Base-by-base conservation (phyloP, 2,113 vertebrate species). In the Calcarius ornatus region DNA sequence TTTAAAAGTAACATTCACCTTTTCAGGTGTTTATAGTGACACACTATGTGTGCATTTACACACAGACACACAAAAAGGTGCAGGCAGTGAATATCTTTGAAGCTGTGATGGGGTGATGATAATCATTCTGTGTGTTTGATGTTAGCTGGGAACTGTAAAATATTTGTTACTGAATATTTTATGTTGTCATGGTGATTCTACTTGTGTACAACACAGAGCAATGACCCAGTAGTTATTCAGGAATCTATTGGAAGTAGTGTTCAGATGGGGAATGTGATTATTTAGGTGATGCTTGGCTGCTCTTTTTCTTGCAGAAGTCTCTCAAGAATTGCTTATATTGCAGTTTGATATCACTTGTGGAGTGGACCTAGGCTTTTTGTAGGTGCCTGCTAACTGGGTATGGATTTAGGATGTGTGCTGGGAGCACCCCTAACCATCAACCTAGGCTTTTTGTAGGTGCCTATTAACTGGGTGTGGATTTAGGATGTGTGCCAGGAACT, bases 81-180 rank as follows among this genome's bases (percentile, higher is more conserved):
- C 42, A 27, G 68, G 59, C 66, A 72, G 35, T 68, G 88, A 93
- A 38, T 45, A 65, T 93, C 97, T 98, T 98, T 97, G 98, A 98
- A 98, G 94, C 51, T 93, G 76, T 85, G 88, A 91, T 95, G 91
- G 95, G 96, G 92, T 97, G 97, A 96, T 98, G 97, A 94, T 97
- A 96, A 97, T 98, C 85, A 40, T 79, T 66, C 50, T 37, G 65
- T n/a, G 30, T 54, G 81, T 98, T 98, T 98, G 97, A 98, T 98
- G 33, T 90, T 92, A 63, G 37, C 61, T 96, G 85, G 87, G 51
- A 88, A 66, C 81, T 92, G 57, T 81, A 76, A 88, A 64, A 64
- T 95, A 43, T 66, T 95, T 87, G 65, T 64, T 87, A 60, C 71
- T 35, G 91, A 81, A 70, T 95, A 76, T 93, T 92, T 81, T 61